phyloP scores from a whole-genome alignment of 2,113 vertebrate species.

The Xerus inauris region DNA sequence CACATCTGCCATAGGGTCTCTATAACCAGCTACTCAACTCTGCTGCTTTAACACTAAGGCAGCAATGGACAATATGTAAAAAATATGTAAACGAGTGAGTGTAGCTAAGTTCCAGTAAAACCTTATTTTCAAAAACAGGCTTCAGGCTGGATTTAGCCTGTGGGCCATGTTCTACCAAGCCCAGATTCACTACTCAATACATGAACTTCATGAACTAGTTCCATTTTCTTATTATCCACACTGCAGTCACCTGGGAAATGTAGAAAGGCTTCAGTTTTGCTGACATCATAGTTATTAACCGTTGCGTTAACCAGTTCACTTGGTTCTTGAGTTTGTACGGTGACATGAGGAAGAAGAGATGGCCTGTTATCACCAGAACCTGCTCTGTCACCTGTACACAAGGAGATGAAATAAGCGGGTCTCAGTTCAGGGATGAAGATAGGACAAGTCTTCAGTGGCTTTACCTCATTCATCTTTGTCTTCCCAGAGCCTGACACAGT shows the following conservation, averaged over 20 bases:
- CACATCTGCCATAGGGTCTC: not conserved
- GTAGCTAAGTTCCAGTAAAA: not conserved
- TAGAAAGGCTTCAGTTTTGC: not conserved
- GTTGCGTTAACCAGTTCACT: not conserved
- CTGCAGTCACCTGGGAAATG: conserved; percentile 44
- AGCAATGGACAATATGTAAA: not conserved
- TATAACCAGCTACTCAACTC: not conserved
- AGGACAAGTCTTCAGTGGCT: not conserved
- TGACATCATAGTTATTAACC: not conserved
- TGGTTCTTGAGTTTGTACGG: conserved; percentile 31
- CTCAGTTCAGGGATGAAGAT: not conserved
- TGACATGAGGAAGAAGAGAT: conserved; percentile 48
- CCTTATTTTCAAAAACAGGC: not conserved
- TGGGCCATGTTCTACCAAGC: not conserved
- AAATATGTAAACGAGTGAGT: not conserved
- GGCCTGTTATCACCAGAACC: not conserved
- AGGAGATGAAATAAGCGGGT: not conserved
- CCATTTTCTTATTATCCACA: not conserved
- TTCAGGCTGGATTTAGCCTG: not conserved
- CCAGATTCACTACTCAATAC: not conserved
- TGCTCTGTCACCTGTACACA: conserved; percentile 28
- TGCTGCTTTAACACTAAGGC: not conserved
- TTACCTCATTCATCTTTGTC: not conserved
- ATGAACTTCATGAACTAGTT: not conserved
- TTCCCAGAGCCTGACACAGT: not conserved